A percentile compares a stretch with the other conserved stretches of the same genome.
phyloP scores from a whole-genome alignment of 1,140 invertebrate species.

The Drosophila bocki region DNA sequence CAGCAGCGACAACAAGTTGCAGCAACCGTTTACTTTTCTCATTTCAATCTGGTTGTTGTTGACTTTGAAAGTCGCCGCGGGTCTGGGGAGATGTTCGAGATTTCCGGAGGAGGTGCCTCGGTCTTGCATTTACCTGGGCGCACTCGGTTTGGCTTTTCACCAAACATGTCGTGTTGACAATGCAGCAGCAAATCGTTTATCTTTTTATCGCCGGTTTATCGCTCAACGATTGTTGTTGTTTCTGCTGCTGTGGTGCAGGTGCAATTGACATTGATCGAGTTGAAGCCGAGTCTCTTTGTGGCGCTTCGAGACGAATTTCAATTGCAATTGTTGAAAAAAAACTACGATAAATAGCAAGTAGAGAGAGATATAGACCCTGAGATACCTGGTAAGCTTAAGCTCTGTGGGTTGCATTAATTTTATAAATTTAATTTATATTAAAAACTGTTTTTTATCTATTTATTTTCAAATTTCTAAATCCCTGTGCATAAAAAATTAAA shows the following conservation, averaged over 20 bases:
- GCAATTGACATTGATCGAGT: slow-evolving; percentile 49
- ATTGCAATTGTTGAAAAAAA: slow-evolving; percentile 9
- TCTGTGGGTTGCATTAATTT: not conserved
- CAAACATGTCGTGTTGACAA: slow-evolving; percentile 62
- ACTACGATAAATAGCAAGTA: not conserved
- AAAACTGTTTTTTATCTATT: too few relatives aligned
- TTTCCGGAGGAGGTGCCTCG: not conserved
- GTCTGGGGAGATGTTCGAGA: slow-evolving; percentile 4
- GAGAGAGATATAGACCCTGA: not conserved
- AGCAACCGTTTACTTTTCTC: slow-evolving; percentile 56
- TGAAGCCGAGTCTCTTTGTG: slow-evolving; percentile 31
- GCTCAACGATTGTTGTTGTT: slow-evolving; percentile 19
- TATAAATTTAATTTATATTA: not conserved
- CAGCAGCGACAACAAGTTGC: slow-evolving; percentile 37
- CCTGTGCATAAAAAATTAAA: not conserved
- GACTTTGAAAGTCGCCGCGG: slow-evolving; percentile 67
- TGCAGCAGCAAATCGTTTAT: slow-evolving; percentile 43
- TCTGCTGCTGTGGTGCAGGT: slow-evolving; percentile 25
- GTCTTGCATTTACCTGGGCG: slow-evolving; percentile 9
- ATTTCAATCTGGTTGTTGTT: slow-evolving; percentile 62
- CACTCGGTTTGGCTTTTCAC: slow-evolving; percentile 39
- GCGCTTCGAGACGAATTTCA: slow-evolving; percentile 15
- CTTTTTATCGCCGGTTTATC: slow-evolving; percentile 21
- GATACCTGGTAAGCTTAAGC: not conserved
- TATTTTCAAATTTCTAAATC: not conserved